Evolutionary conservation across 2,113 vertebrate genomes (phyloP).

Genomic region (Pseudorectes ferrugineus): DNA sequence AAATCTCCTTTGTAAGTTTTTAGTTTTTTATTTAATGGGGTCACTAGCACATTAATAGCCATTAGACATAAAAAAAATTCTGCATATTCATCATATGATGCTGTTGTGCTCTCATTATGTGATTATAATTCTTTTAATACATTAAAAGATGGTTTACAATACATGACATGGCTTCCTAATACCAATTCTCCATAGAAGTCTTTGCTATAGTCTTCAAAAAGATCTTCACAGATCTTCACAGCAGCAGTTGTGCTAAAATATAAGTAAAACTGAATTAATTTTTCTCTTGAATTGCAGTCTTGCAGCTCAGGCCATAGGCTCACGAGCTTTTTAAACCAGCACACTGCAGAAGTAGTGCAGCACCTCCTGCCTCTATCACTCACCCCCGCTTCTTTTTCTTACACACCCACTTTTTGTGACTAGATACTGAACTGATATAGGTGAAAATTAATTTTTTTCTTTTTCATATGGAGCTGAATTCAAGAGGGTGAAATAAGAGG

Average conservation of each 20-base stretch:
- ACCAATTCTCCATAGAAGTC: background rate
- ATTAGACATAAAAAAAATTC: background rate
- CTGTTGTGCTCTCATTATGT: background rate
- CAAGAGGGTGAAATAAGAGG: fast-evolving
- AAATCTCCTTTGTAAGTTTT: background rate
- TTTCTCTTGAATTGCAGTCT: background rate
- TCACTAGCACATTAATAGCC: background rate
- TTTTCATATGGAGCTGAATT: background rate
- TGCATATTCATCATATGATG: background rate
- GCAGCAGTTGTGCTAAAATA: background rate
- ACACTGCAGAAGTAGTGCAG: too few species aligned
- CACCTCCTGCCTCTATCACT: background rate
- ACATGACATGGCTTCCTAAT: background rate
- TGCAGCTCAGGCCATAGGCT: background rate
- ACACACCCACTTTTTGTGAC: background rate
- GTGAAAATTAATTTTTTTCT: background rate
- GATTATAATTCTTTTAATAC: background rate
- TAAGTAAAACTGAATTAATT: background rate
- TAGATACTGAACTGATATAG: background rate
- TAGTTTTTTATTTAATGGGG: background rate
- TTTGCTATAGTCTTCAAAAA: background rate
- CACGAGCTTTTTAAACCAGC: background rate
- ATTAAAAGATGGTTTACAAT: background rate
- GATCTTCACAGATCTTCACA: background rate
- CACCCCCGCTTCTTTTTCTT: background rate